Percentiles rank a stretch among this genome's conserved stretches.
phyloP scores from a whole-genome alignment of 2,113 vertebrate species.

The Phrynosoma blainvillii region DNA sequence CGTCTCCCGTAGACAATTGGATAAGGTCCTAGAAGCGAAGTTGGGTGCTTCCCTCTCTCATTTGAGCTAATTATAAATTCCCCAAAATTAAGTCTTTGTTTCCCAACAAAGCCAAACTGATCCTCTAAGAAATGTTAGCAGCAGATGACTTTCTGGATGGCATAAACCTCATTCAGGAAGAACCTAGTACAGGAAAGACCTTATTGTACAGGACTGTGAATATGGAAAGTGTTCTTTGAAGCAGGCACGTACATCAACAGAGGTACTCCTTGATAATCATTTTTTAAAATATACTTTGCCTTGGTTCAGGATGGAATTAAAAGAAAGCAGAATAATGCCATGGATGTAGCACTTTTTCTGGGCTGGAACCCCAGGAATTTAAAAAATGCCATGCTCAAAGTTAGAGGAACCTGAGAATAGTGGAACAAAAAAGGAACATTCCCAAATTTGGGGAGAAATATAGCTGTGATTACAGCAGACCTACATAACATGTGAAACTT shows the following conservation, averaged over 20 bases:
- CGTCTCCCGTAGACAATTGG: too few relatives aligned
- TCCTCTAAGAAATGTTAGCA: constrained; percentile 7
- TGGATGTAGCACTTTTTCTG: neutral
- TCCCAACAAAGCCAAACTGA: neutral
- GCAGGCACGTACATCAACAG: neutral
- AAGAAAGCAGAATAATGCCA: neutral
- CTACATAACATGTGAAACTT: neutral
- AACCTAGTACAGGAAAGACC: neutral
- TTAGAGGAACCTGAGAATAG: too few relatives aligned
- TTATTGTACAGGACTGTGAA: neutral
- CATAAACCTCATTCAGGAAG: neutral
- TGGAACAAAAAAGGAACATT: too few relatives aligned
- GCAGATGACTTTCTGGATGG: neutral
- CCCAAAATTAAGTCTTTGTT: too few relatives aligned
- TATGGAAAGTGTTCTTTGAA: neutral
- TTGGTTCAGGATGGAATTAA: neutral
- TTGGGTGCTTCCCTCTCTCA: too few relatives aligned
- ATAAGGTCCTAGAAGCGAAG: too few relatives aligned
- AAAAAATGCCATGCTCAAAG: too few relatives aligned
- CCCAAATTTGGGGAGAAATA: too few relatives aligned
- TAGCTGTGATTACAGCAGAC: too few relatives aligned
- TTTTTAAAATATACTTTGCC: neutral
- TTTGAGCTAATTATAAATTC: too few relatives aligned
- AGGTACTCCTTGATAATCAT: neutral
- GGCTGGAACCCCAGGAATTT: too few relatives aligned